Percentiles rank a stretch among this genome's conserved stretches.
Conservation (phyloP, 2,113 vertebrate species). For the Crotophaga sulcirostris region DNA sequence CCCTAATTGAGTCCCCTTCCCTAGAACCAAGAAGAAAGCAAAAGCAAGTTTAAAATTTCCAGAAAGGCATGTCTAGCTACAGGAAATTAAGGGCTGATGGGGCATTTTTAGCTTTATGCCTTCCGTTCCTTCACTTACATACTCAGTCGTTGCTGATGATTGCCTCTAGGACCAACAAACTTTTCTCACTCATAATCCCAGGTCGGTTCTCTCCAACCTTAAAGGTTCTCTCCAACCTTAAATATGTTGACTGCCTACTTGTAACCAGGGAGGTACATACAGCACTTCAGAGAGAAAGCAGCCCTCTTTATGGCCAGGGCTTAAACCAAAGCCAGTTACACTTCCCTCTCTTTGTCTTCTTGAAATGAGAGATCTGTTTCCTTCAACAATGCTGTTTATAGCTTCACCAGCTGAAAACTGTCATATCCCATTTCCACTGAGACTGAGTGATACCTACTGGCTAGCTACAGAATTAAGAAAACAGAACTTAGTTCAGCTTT, state of each 20-base stretch:
- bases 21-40: constrained; percentile 4
- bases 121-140: not conserved
- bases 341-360: not conserved
- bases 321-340: not conserved
- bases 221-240: not conserved
- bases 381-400: not conserved
- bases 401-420: constrained; percentile 23
- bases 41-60: constrained; percentile 22
- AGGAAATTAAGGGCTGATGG: not conserved
- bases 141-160: not conserved
- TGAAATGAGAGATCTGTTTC: not conserved
- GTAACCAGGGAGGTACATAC: not conserved
- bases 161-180: not conserved
- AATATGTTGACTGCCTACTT: not conserved
- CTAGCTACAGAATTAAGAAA: constrained; percentile 14
- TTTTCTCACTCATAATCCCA: not conserved
- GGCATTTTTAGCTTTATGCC: not conserved
- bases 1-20: not conserved
- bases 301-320: not conserved
- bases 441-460: not conserved
- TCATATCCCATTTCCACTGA: constrained; percentile 12
- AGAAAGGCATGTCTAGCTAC: not conserved
- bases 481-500: not conserved
- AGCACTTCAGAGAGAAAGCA: not conserved
- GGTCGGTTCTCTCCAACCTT: not conserved